phyloP scores from a whole-genome alignment of 2,888 invertebrate species.

The Philhelius pedissequus region DNA sequence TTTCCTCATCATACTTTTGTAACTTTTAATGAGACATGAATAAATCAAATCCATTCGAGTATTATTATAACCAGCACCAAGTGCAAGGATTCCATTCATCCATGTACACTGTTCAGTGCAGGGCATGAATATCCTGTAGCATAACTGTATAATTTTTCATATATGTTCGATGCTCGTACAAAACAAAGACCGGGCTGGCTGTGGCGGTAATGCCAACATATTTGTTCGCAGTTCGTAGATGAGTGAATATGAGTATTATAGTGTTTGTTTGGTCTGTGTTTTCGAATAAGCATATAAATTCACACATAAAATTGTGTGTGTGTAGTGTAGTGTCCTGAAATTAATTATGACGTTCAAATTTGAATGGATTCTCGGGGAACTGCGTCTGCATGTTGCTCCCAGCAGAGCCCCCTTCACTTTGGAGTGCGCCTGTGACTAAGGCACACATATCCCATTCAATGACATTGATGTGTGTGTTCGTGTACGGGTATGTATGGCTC shows the following conservation, averaged over 20 bases:
- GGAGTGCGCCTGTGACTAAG: background rate
- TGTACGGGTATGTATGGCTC: background rate
- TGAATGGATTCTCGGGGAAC: conserved; percentile 50
- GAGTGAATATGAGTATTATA: background rate
- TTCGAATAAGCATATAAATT: background rate
- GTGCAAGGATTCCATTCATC: conserved; percentile 58
- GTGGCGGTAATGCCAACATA: conserved; percentile 33
- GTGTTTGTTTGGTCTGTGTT: background rate
- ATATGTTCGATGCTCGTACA: too few species aligned
- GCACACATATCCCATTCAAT: conserved; percentile 27
- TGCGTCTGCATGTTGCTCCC: conserved; percentile 32
- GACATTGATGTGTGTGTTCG: conserved; percentile 12
- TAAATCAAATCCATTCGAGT: conserved; percentile 53
- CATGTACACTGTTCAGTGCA: conserved; percentile 10
- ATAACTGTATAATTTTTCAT: background rate
- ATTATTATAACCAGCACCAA: conserved; percentile 44
- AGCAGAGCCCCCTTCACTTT: background rate
- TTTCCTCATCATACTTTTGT: conserved; percentile 25
- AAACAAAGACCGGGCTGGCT: conserved; percentile 43
- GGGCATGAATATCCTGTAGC: conserved; percentile 16
- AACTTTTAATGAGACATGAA: conserved; percentile 68
- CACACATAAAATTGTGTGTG: background rate
- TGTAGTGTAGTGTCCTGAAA: conserved; percentile 61
- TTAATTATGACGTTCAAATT: conserved; percentile 67
- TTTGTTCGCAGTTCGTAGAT: background rate